A percentile compares a stretch with the other conserved stretches of the same genome.
Evolutionary conservation across 1,140 invertebrate species (phyloP).

Genomic region (Prorops nasuta): DNA sequence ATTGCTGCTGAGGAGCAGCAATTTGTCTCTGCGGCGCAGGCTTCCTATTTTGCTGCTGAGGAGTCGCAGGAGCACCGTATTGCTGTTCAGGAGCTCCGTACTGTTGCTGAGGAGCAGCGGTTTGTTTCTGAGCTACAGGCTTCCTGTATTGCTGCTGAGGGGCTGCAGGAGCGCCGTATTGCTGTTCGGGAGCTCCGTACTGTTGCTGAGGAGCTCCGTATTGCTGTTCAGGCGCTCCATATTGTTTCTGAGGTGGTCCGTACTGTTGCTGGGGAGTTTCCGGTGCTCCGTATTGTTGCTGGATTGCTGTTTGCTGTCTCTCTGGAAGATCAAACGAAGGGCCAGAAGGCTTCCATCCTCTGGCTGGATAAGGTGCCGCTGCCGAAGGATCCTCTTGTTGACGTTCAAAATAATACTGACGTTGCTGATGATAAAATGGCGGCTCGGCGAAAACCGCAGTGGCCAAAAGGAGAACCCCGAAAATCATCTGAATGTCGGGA

Average conservation of each 20-base stretch:
- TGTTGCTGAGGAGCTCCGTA: slow-evolving; percentile 26
- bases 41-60: too few species aligned
- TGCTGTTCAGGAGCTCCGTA: slow-evolving; percentile 13
- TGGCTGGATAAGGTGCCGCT: slow-evolving; percentile 51
- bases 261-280: slow-evolving; percentile 13
- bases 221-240: slow-evolving; percentile 28
- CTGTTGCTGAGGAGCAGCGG: slow-evolving; percentile 16
- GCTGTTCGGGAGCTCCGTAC: slow-evolving; percentile 12
- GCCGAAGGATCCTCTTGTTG: slow-evolving; percentile 34
- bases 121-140: slow-evolving; percentile 15
- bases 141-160: slow-evolving; percentile 14
- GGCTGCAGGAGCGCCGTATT: too few species aligned
- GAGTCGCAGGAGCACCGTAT: too few species aligned
- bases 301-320: slow-evolving; percentile 30
- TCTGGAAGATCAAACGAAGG: slow-evolving; percentile 59
- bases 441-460: slow-evolving; percentile 42
- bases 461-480: slow-evolving; percentile 32
- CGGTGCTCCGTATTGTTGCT: slow-evolving; percentile 21
- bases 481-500: slow-evolving; percentile 43
- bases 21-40: too few species aligned
- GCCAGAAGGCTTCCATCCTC: slow-evolving; percentile 60
- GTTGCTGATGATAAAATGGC: slow-evolving; percentile 32
- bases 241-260: slow-evolving; percentile 25
- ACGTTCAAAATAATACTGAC: slow-evolving; percentile 43
- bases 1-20: slow-evolving; percentile 44